These are phyloP conservation scores for Fregetta grallaria DNA, from an alignment of 2,113 vertebrate genomes.

Conservation along the genomic window DNA sequence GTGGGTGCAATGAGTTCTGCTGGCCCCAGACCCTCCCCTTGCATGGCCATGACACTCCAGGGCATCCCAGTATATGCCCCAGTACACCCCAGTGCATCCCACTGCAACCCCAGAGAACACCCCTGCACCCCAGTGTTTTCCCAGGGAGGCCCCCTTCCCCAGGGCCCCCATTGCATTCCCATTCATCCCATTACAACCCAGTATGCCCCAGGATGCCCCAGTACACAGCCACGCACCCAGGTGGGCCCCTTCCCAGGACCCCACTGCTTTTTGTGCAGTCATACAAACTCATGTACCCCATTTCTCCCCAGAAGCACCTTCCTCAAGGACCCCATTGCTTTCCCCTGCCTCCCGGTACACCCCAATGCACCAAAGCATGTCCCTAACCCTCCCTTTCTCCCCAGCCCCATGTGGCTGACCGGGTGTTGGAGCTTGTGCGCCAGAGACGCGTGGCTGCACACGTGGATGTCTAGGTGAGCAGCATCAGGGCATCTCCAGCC, in stretches of 20 bases:
- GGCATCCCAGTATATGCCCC: neutral
- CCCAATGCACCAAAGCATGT: neutral
- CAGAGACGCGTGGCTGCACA: neutral
- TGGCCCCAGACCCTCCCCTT: no score
- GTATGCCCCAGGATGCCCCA: neutral
- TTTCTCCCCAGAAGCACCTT: neutral
- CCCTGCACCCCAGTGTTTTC: neutral
- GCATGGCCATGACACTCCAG: no score
- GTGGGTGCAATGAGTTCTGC: neutral
- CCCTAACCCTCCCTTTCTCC: neutral
- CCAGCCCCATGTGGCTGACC: neutral
- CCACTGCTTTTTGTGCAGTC: neutral
- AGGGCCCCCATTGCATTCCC: neutral
- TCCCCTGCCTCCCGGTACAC: neutral
- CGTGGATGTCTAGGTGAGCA: neutral
- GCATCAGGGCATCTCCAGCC: neutral
- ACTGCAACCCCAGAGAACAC: neutral
- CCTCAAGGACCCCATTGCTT: no score
- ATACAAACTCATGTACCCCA: neutral
- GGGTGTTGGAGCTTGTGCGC: rapidly evolving
- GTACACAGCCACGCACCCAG: neutral
- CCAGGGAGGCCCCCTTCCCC: neutral
- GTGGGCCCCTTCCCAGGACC: no score
- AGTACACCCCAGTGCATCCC: neutral
- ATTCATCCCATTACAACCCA: neutral